Conservation (phyloP, 2,888 invertebrate species). For the Diplazon laetatorius region DNA sequence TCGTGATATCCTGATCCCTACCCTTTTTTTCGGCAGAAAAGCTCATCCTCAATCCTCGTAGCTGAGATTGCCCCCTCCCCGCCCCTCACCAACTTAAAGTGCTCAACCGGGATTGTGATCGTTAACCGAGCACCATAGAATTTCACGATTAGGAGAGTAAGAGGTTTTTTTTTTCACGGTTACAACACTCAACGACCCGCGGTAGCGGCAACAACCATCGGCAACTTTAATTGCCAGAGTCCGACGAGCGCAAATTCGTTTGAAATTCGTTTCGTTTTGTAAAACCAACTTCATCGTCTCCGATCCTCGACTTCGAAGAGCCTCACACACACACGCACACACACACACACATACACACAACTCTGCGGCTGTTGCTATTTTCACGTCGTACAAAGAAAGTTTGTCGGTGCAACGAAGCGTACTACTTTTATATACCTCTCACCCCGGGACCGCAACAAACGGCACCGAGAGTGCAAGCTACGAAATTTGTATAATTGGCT, state of each 20-base stretch:
- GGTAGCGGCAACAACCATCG: slow-evolving; percentile 17
- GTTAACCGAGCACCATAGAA: slow-evolving; percentile 62
- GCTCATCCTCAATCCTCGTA: slow-evolving; percentile 5
- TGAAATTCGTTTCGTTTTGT: not conserved
- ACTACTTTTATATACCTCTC: slow-evolving; percentile 41
- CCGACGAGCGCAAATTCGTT: not conserved
- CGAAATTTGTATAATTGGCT: not conserved
- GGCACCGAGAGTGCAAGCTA: slow-evolving; percentile 34
- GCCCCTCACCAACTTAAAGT: no score
- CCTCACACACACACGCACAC: no score
- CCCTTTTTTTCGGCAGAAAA: not conserved
- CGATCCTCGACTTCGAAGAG: not conserved
- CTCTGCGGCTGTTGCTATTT: not conserved
- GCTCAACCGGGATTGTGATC: slow-evolving; percentile 60
- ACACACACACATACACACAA: no score
- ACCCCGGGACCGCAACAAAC: slow-evolving; percentile 31
- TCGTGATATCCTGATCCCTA: not conserved
- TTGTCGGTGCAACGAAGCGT: slow-evolving; percentile 43
- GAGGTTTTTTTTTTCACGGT: slow-evolving; percentile 63
- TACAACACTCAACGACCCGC: slow-evolving; percentile 2
- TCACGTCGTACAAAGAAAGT: slow-evolving; percentile 51
- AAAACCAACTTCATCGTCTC: not conserved
- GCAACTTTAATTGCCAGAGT: slow-evolving; percentile 6
- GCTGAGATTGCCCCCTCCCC: not conserved
- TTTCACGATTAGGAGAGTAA: not conserved